These are phyloP conservation scores for Chionoecetes opilio DNA, from an alignment of 1,140 invertebrate genomes.

Conservation along the genomic window DNA sequence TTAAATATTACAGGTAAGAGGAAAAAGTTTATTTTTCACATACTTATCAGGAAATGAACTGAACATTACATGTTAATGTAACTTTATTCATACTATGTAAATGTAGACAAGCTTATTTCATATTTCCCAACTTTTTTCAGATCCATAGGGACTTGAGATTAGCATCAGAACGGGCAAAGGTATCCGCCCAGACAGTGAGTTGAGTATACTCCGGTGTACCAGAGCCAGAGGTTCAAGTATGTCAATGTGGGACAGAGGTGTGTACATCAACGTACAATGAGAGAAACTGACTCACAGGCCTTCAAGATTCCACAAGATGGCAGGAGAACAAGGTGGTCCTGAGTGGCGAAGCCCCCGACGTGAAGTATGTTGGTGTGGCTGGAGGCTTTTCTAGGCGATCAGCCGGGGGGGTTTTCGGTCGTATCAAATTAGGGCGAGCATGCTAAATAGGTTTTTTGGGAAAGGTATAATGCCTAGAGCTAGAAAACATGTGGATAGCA, in stretches of 20 bases:
- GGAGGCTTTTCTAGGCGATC: too few species aligned
- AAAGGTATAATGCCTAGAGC: too few species aligned
- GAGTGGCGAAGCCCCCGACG: constrained; percentile 90
- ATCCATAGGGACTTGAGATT: constrained; percentile 93
- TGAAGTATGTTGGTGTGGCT: constrained; percentile 92
- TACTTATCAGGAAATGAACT: too few species aligned
- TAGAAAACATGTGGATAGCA: too few species aligned
- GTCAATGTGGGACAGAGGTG: constrained; percentile 95
- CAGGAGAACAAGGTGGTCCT: constrained; percentile 89
- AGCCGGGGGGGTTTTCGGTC: too few species aligned
- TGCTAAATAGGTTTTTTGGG: too few species aligned
- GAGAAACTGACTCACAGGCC: constrained; percentile 89
- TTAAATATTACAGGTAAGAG: too few species aligned
- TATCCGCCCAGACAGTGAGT: constrained; percentile 90
- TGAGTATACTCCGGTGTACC: constrained; percentile 93
- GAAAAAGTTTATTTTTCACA: not conserved
- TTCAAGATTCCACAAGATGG: constrained; percentile 94
- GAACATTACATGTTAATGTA: too few species aligned
- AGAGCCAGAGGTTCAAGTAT: constrained; percentile 93
- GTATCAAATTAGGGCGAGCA: too few species aligned
- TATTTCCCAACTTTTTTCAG: constrained; percentile 82
- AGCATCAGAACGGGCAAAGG: constrained; percentile 89
- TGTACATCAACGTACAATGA: constrained; percentile 89
- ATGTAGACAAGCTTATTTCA: not conserved
- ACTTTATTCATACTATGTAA: too few species aligned